A percentile compares a stretch with the other conserved stretches of the same genome.
These are phyloP conservation scores for Balearica regulorum DNA, from an alignment of 2,797 vertebrate species.

Conservation along the genomic window DNA sequence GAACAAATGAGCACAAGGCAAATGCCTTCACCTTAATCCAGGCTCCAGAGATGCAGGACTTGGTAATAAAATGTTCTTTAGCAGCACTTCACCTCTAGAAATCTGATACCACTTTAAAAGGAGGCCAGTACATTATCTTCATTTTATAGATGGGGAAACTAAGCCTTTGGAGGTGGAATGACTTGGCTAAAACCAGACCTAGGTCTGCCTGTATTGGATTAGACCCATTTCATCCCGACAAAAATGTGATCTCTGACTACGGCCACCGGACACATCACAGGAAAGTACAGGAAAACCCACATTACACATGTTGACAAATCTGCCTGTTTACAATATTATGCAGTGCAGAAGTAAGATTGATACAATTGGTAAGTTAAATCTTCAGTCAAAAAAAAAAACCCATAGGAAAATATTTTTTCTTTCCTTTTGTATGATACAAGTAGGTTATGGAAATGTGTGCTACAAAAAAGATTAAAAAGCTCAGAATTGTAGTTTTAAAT, in stretches of 20 bases:
- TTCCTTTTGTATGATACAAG: not conserved
- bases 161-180: not conserved
- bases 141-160: not conserved
- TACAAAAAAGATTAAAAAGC: not conserved
- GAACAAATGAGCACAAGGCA: not conserved
- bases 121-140: not conserved
- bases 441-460: not conserved
- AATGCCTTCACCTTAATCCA: not conserved
- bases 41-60: not conserved
- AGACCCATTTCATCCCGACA: not conserved
- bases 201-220: not conserved
- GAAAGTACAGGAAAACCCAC: not conserved
- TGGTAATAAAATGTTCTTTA: not conserved
- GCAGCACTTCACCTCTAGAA: not conserved
- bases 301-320: not conserved
- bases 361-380: not conserved
- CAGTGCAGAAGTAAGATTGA: not conserved
- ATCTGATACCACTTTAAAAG: not conserved
- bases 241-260: not conserved
- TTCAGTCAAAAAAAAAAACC: not conserved
- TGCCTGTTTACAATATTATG: not conserved
- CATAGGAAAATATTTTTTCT: not conserved
- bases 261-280: not conserved
- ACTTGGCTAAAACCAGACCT: not conserved
- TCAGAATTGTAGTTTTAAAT: not conserved